Conservation (phyloP, 1,140 invertebrate genomes). For the Lordiphosa stackelbergi region DNA sequence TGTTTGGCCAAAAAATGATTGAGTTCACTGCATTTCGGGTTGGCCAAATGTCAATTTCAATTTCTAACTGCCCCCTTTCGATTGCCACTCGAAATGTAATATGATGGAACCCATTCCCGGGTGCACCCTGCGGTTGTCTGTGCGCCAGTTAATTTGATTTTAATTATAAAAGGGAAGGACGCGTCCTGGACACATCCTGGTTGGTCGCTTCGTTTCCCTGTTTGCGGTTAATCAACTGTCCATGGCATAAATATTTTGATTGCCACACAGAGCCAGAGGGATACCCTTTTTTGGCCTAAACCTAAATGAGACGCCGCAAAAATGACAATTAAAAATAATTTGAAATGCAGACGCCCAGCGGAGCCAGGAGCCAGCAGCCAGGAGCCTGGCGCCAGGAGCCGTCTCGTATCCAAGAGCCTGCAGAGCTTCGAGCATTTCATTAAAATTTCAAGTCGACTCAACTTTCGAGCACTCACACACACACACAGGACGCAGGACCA, state of each 20-base stretch:
- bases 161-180: constrained; percentile 59
- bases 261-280: constrained; percentile 24
- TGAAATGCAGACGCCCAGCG: constrained; percentile 55
- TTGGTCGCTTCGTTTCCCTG: constrained; percentile 30
- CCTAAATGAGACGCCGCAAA: constrained; percentile 41
- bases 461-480: constrained; percentile 43
- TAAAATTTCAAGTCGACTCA: constrained; percentile 69
- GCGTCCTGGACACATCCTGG: constrained; percentile 8
- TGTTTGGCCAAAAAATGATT: constrained; percentile 19
- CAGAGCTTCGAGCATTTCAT: constrained; percentile 55
- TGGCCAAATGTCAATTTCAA: constrained; percentile 54
- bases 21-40: constrained; percentile 12
- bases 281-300: constrained; percentile 1
- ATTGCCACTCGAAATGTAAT: constrained; percentile 29
- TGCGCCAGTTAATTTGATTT: constrained; percentile 67
- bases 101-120: constrained; percentile 9
- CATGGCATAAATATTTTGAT: constrained; percentile 69
- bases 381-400: background rate
- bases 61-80: constrained; percentile 21
- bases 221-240: constrained; percentile 69
- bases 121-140: constrained; percentile 5
- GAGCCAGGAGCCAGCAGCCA: background rate
- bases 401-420: background rate
- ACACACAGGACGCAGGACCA: constrained; percentile 6
- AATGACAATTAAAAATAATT: constrained; percentile 74